Base-by-base conservation (phyloP, 2,797 vertebrate genomes). In the Gymnocypris eckloni region DNA sequence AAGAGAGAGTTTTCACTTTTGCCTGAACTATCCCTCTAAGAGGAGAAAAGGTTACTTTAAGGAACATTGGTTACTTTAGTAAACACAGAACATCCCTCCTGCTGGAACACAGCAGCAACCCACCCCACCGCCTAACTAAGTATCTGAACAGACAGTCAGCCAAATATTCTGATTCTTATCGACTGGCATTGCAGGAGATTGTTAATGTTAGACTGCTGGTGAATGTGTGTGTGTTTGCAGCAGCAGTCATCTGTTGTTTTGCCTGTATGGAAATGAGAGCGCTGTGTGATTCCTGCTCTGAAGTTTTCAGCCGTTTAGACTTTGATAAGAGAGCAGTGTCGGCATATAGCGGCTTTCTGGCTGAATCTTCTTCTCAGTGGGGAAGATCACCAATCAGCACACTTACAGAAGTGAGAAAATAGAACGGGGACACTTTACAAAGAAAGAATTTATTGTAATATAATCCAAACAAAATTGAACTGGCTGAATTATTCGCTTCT, bases 291-390 rank as follows among this genome's bases (percentile, higher is more conserved):
- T 50, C 77, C 54, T 67, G 77, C 56, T 83, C 45, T 66, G 81
- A 83, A 79, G 43, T 82, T 84, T 82, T 28, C 48, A 81, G 75
- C 77, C 78, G 33, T 91, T 81, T 67, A 77, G 39, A 83, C 37
- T 33, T 50, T 85, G 83, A 84, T 82, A 90, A 91, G 41, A 43
- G 33, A 72, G 39, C 39, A 59, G 70, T 25, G 52, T 67, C 56
- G 13, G 37, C 56, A 54, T 64, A 92, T 89, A 91, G 11, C 76
- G 78, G 90, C 85, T 93, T 93, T 92, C 91, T 90, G 91, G 92
- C 90, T 90, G 92, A 93, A 93, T 92, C 90, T 91, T 87, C 73
- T 91, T 93, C 93, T 93, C 93, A 90, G 93, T 83, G 39, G 83
- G 70, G 54, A 75, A 61, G 54, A 81, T 79, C 92, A 91, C 91